phyloP scores from a whole-genome alignment of 2,797 vertebrate genomes.

The Onychomys leucogaster region DNA sequence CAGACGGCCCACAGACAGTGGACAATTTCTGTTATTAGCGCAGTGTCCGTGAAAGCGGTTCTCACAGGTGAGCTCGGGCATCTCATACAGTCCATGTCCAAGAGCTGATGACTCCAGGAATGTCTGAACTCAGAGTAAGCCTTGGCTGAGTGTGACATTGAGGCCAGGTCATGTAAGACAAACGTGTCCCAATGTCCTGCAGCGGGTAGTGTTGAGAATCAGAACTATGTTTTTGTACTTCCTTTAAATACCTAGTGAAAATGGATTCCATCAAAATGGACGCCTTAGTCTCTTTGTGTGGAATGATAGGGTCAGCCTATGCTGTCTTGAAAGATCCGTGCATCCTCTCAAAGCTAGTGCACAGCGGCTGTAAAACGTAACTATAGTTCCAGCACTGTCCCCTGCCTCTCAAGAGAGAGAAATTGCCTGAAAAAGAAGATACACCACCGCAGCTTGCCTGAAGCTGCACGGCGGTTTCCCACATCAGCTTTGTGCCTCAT shows the following conservation, averaged over 20 bases:
- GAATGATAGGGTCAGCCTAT: not conserved
- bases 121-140: not conserved
- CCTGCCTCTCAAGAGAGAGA: not conserved
- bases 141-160: not conserved
- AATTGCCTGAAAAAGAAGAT: not conserved
- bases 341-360: not conserved
- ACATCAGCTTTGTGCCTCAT: not conserved
- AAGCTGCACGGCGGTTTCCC: not conserved
- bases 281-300: not conserved
- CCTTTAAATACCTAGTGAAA: not conserved
- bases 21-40: not conserved
- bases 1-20: not conserved
- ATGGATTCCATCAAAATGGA: not conserved
- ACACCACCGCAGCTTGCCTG: not conserved
- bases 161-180: too few relatives aligned
- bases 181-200: fast-evolving
- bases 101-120: not conserved
- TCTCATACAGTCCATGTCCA: not conserved
- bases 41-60: not conserved
- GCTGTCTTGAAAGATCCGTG: not conserved
- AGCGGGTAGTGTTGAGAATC: not conserved
- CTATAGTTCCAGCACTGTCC: not conserved
- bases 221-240: not conserved
- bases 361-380: not conserved
- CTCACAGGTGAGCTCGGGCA: not conserved